Evolutionary conservation across 2,888 invertebrate genomes (phyloP).

Genomic region (Malachius bipustulatus): DNA sequence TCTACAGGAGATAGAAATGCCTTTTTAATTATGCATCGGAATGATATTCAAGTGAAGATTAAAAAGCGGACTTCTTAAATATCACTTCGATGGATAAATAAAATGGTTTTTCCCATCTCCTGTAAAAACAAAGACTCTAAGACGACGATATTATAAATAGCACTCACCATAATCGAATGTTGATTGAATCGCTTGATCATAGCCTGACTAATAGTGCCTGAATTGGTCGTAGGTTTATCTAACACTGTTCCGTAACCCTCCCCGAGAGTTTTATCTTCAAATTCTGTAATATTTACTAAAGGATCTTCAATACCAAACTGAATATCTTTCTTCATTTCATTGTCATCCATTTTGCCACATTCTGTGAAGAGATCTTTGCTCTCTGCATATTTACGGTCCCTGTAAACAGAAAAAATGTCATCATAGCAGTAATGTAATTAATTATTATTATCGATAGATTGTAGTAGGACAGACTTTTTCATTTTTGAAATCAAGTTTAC

Average conservation of each 20-base stretch:
- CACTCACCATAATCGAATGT: slow-evolving; percentile 98
- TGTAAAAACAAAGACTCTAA: too few relatives aligned
- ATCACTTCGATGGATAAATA: too few relatives aligned
- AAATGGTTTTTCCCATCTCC: too few relatives aligned
- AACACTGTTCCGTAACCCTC: slow-evolving; percentile 49
- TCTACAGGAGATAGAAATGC: slow-evolving; percentile 1
- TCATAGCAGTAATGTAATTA: too few relatives aligned
- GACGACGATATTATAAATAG: slow-evolving; percentile 1
- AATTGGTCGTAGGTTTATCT: slow-evolving; percentile 37
- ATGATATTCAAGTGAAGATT: too few relatives aligned
- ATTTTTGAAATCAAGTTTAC: too few relatives aligned
- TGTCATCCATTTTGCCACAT: slow-evolving; percentile 93
- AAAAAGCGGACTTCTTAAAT: too few relatives aligned
- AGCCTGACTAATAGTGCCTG: slow-evolving; percentile 67
- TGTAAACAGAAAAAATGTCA: slow-evolving; percentile 24
- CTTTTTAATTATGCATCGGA: too few relatives aligned
- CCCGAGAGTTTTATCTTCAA: slow-evolving; percentile 57
- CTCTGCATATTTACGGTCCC: slow-evolving; percentile 75
- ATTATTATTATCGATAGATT: too few relatives aligned
- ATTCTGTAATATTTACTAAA: slow-evolving; percentile 70
- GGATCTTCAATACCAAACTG: slow-evolving; percentile 70
- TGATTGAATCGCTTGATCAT: slow-evolving; percentile 96
- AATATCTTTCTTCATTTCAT: slow-evolving; percentile 63
- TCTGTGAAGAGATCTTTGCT: slow-evolving; percentile 95
- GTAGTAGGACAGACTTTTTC: too few relatives aligned